A percentile compares a stretch with the other conserved stretches of the same genome.
Conservation (phyloP, 2,113 vertebrate genomes). For the Mugil cephalus region DNA sequence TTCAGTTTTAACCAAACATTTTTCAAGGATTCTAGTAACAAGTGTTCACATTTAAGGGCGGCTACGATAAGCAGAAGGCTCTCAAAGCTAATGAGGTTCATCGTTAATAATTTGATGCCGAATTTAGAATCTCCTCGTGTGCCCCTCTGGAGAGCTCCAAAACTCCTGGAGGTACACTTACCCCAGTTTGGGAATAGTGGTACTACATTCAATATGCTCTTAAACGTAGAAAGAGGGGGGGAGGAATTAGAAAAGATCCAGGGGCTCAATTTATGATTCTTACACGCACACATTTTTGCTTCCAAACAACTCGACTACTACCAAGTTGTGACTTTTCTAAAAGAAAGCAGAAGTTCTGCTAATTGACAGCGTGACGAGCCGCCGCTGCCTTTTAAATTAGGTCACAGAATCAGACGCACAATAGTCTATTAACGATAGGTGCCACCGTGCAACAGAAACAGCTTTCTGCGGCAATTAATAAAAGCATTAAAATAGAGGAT, state of each 20-base stretch:
- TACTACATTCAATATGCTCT: constrained; percentile 44
- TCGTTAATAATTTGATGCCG: constrained; percentile 72
- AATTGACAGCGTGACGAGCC: constrained; percentile 3
- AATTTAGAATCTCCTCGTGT: constrained; percentile 66
- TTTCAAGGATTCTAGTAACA: constrained; percentile 51
- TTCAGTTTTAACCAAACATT: constrained; percentile 25
- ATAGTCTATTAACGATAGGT: background rate
- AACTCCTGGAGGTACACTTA: constrained; percentile 74
- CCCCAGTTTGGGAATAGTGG: constrained; percentile 70
- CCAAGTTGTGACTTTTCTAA: constrained; percentile 17
- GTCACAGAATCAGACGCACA: background rate
- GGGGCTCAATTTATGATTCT: constrained; percentile 35
- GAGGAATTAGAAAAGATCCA: constrained; percentile 39
- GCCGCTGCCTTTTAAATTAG: background rate
- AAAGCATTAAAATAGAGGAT: background rate
- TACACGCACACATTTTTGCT: constrained; percentile 12
- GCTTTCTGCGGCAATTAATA: constrained; percentile 6
- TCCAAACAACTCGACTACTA: constrained; percentile 32
- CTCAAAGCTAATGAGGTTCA: constrained; percentile 72
- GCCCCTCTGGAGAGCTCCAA: constrained; percentile 56
- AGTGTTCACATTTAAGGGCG: constrained; percentile 42
- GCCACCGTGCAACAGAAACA: background rate
- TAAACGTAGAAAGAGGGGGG: constrained; percentile 8
- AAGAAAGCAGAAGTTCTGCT: constrained; percentile 5
- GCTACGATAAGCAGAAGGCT: constrained; percentile 59